Conservation (phyloP, 1,140 invertebrate genomes). For the Pseudomyrmex dendroicus region DNA sequence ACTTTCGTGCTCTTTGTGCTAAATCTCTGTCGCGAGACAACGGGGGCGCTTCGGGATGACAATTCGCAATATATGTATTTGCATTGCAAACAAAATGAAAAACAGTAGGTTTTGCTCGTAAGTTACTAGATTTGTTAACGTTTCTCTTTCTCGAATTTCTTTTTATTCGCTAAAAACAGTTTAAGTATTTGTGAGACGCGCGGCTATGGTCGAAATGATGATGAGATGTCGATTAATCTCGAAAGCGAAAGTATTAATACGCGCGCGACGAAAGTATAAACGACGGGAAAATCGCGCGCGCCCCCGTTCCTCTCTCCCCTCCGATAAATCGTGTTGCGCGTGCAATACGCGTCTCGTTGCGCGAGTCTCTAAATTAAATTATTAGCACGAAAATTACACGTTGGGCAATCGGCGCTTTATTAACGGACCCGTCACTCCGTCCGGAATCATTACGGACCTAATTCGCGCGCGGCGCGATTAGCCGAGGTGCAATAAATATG, state of each 20-base stretch:
- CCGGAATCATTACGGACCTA: conserved; percentile 63
- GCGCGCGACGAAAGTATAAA: conserved; percentile 5
- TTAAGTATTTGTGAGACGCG: too few relatives aligned
- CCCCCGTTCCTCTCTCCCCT: too few relatives aligned
- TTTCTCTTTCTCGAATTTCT: too few relatives aligned
- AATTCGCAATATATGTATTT: too few relatives aligned
- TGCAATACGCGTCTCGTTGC: background rate
- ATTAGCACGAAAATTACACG: conserved; percentile 46
- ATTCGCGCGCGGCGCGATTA: conserved; percentile 65
- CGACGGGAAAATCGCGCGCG: conserved; percentile 7
- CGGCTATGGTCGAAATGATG: too few relatives aligned
- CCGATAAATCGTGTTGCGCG: background rate
- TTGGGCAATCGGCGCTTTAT: conserved; percentile 36
- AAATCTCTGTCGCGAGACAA: background rate
- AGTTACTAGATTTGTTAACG: too few relatives aligned
- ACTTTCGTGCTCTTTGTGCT: too few relatives aligned
- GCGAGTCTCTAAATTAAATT: conserved; percentile 33
- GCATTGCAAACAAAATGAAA: too few relatives aligned
- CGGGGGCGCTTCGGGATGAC: too few relatives aligned
- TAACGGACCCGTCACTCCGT: background rate
- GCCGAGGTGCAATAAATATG: conserved; percentile 70
- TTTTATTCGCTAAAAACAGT: too few relatives aligned
- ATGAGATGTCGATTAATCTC: conserved; percentile 16
- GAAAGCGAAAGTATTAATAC: conserved; percentile 6
- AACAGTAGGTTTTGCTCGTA: too few relatives aligned